Conservation (phyloP, 1,140 invertebrate species). For the Eueides isabella region DNA sequence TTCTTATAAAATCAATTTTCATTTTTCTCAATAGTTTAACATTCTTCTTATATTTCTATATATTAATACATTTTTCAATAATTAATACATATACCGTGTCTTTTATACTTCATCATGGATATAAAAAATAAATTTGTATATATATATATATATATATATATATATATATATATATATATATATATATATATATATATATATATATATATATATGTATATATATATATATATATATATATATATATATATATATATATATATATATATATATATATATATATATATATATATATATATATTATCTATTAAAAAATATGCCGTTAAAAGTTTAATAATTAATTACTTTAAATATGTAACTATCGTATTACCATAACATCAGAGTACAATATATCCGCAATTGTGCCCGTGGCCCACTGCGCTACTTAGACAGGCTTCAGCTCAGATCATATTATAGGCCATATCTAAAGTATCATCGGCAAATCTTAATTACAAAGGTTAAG, state of each 20-base stretch:
- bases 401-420: constrained; percentile 43
- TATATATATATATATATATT: too few species aligned
- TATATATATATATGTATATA: too few species aligned
- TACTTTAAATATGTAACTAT: not conserved
- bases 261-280: too few species aligned
- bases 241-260: too few species aligned
- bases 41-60: not conserved
- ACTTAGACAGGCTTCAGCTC: constrained; percentile 35
- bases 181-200: too few species aligned
- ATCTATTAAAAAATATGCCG: not conserved
- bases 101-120: not conserved
- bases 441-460: constrained; percentile 43
- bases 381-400: constrained; percentile 31
- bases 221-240: too few species aligned
- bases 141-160: too few species aligned
- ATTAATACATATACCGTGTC: not conserved
- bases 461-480: constrained; percentile 6
- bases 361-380: constrained; percentile 26
- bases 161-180: too few species aligned
- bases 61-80: not conserved
- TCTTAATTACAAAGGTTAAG: not conserved
- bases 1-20: not conserved
- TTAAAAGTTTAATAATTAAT: not conserved
- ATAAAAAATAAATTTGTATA: not conserved
- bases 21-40: not conserved